Conservation (phyloP, 2,113 vertebrate species). For the Sylvilagus bachmani region DNA sequence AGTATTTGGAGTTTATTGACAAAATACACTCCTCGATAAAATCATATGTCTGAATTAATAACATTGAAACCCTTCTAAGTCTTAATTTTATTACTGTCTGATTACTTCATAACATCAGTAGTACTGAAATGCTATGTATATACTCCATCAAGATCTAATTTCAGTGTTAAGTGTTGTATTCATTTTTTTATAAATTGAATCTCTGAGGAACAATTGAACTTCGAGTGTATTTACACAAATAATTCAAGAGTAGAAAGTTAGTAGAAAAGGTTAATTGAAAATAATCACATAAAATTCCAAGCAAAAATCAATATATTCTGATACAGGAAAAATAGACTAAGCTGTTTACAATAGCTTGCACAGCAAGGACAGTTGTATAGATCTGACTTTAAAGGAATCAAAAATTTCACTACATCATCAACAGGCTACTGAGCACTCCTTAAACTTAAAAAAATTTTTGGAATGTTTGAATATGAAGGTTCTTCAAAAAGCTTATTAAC, state of each 20-base stretch:
- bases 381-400: background rate
- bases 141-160: conserved; percentile 40
- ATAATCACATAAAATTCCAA: background rate
- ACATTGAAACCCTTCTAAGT: background rate
- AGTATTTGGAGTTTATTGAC: background rate
- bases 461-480: too few species aligned
- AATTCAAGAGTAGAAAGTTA: conserved; percentile 6
- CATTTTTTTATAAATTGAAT: conserved; percentile 65
- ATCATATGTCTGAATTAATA: background rate
- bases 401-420: background rate
- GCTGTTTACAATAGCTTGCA: background rate
- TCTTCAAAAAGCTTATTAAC: too few species aligned
- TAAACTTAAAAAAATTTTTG: background rate
- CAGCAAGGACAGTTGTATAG: background rate
- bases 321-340: background rate
- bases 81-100: conserved; percentile 57
- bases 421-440: background rate
- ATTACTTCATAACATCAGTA: conserved; percentile 42
- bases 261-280: conserved; percentile 8
- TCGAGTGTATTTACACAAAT: background rate
- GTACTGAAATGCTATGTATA: conserved; percentile 53
- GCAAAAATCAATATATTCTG: background rate
- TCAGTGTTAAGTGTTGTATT: conserved; percentile 39
- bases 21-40: conserved; percentile 17
- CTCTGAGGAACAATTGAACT: background rate